Base-by-base conservation (phyloP, 2,797 vertebrate species). In the Rhinoraja longicauda region DNA sequence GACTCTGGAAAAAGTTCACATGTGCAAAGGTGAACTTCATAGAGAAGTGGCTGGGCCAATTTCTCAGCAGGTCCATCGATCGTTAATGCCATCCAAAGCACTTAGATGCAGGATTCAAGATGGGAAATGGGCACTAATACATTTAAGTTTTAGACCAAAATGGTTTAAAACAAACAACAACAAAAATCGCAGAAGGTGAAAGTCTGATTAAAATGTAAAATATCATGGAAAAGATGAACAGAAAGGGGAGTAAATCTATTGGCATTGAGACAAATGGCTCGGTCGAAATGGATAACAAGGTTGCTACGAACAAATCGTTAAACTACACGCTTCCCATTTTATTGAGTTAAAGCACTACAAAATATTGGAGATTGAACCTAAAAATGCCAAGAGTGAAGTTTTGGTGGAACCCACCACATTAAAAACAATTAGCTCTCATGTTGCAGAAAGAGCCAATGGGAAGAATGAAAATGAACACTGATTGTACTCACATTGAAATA, bases 401-500 rank as follows among this genome's bases (percentile, higher is more conserved):
- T 64, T 59, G 13, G n/a, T 8, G 21, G 21, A 88, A n/a, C 15
- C 19, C 32, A 36, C 29, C n/a, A 9, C 6, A 6, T 7, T 19
- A 8, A 19, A 32, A 88, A 4, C 62, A 67, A 67, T 1, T 17
- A 4, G 15, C 4, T 5, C n/a, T 36, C 59, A 36, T 0, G 15
- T 86, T 86, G 4, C 29, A n/a, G 57, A 10, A 59, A 59, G 39
- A 19, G n/a, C n/a, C 19, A 8, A 72, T 32, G 59, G 64, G 36
- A 39, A 72, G n/a, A 53, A 17, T 73, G n/a, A 73, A 70, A 91
- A 45, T 45, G 32, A 36, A 32, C 64, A n/a, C 19, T 24, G 24
- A 57, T n/a, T 57, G 29, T 93, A 96, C 99, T 97, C 96, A 99
- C 99, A 99, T 98, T 95, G 96, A 95, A 93, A 99, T 97, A 78